Base-by-base conservation (phyloP, 2,113 vertebrate genomes). In the Sturnus vulgaris region DNA sequence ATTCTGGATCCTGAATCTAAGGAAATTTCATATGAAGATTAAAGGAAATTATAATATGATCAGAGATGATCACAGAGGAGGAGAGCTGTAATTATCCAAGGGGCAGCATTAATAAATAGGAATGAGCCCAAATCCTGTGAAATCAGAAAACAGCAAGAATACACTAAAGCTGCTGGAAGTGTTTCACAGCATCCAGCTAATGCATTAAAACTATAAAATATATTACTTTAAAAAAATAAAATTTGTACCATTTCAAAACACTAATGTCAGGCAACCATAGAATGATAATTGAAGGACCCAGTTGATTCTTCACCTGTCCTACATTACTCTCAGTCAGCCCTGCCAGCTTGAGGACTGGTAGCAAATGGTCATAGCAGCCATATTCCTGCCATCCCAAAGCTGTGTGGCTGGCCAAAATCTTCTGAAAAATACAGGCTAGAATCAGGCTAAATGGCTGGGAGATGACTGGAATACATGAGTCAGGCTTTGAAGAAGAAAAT, bases 1-100 rank as follows among this genome's bases (percentile, higher is more conserved):
- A 84, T 81, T 88, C 88, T 93, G 86, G 82, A 86, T 88, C 60
- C 46, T 53, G 82, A 94, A 86, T 92, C 44, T 86, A 82, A 91
- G 69, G 49, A 94, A 92, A 59, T 81, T 93, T 89, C 55, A 53
- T 71, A 68, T 35, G 65, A 82, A 92, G 86, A 95, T 95, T 92
- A 95, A 95, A 97, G 49, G 82, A 81, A 90, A 92, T 93, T 90
- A 81, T 84, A 78, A 90, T 78, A 78, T 40, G 68, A 93, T 88
- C 80, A 76, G 86, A 94, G 60, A 49, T 3, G 8, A 90, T 79
- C 6, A 4, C 61, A 71, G 81, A 81, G 72, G 88, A 96, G 60
- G 55, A 89, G 69, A 85, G n/a, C 5, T 87, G 89, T 84, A 93
- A 95, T 94, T 91, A 95, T 91, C 46, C 65, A 69, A 79, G 70